phyloP scores from a whole-genome alignment of 1,140 invertebrate genomes.

The Antheraea pernyi region DNA sequence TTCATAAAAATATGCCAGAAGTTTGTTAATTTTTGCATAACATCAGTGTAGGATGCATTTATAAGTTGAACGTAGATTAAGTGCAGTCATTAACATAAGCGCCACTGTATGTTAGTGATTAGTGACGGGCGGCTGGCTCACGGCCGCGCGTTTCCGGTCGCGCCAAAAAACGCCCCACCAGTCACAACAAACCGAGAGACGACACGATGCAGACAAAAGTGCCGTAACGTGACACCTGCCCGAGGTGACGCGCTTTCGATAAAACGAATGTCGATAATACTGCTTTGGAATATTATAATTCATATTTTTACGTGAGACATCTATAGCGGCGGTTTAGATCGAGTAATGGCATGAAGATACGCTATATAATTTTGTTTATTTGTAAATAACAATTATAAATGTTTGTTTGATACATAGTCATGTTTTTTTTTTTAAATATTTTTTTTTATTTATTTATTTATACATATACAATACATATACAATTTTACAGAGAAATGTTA shows the following conservation, averaged over 20 bases:
- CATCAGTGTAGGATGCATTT: neutral
- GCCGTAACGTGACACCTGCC: constrained; percentile 1
- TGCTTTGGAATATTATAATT: no score
- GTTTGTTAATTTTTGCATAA: neutral
- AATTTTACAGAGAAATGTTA: no score
- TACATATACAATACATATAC: no score
- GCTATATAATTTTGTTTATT: no score
- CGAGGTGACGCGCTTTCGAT: neutral
- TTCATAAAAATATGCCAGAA: neutral
- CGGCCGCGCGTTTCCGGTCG: constrained; percentile 11
- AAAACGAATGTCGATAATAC: neutral
- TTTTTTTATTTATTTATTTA: no score
- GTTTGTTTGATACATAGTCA: no score
- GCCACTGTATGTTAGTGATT: constrained; percentile 9
- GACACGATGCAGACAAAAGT: neutral
- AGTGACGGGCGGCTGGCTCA: constrained; percentile 17
- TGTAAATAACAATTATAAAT: no score
- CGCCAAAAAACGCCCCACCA: constrained; percentile 11
- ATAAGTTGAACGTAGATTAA: constrained; percentile 9
- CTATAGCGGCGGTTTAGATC: no score
- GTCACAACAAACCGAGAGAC: constrained; percentile 9
- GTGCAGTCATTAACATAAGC: constrained; percentile 9
- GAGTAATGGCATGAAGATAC: no score
- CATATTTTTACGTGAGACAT: no score
- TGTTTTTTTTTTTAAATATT: no score